Conservation (phyloP, 2,797 vertebrate genomes). For the Spinus pinus region DNA sequence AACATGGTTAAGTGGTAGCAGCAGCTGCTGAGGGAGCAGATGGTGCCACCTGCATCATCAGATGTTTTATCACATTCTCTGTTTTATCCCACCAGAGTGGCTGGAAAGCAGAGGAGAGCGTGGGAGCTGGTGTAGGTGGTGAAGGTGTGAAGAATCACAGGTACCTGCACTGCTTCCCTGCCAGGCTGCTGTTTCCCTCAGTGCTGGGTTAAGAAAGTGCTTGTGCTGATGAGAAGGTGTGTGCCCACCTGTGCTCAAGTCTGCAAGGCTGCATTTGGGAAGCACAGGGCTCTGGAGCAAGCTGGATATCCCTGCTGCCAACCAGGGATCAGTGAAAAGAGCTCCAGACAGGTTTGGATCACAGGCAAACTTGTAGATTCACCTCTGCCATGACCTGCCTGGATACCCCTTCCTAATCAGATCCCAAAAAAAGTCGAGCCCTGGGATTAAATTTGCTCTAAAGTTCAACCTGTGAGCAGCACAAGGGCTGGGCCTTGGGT, state of each 20-base stretch:
- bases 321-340: not conserved
- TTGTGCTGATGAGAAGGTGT: not conserved
- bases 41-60: constrained; percentile 67
- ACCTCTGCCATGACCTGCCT: not conserved
- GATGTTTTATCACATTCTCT: constrained; percentile 59
- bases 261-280: not conserved
- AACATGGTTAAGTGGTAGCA: not conserved
- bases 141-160: constrained; percentile 67
- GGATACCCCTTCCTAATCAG: not conserved
- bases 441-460: not conserved
- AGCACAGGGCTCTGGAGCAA: not conserved
- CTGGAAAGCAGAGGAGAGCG: constrained; percentile 19
- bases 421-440: not conserved
- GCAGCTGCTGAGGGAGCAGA: constrained; percentile 63
- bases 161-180: not conserved
- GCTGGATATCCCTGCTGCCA: not conserved
- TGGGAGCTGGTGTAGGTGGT: constrained; percentile 52
- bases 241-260: not conserved
- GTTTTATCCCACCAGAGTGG: not conserved
- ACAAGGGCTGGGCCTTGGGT: not conserved
- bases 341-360: not conserved
- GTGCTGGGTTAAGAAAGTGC: not conserved
- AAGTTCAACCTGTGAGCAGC: not conserved
- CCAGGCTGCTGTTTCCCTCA: constrained; percentile 1
- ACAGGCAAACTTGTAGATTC: not conserved